Evolutionary conservation across 2,888 invertebrate species (phyloP), one percentile per base, ranked within the genome.

Genomic region (Drosophila maculinotata): DNA sequence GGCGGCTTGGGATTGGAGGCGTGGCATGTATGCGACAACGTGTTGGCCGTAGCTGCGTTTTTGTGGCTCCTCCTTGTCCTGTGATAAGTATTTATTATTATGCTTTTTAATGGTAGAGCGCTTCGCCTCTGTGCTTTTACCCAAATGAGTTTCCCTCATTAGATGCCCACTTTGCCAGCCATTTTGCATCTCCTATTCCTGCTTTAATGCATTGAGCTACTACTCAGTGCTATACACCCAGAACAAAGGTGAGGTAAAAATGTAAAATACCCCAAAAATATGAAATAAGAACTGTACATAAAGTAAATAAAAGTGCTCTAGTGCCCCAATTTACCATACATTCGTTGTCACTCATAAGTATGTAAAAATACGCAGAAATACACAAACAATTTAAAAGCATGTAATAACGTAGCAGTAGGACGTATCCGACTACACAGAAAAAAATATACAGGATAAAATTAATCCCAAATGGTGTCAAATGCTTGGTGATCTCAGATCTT

Each of bases 71-170:
- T 54, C 45, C 64, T 66, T 39, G 63, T 42, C 42, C 68, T 71
- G 84, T 67, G 77, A 86, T 81, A 81, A 86, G 87, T 83, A 81
- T 86, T 81, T 86, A 81, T 86, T 83, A 86, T 81, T 83, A 86
- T 86, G 84, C 87, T 83, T 81, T 81, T 84, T 84, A 81, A 84
- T 81, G 84, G 73, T 48, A 56, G 62, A 72, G 69, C 64, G 72
- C 76, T 63, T 70, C 48, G 64, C 64, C 62, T 69, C 74, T 68
- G 66, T 78, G 87, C 87, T 82, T 79, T 82, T 82, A 84, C 63
- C 76, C 82, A 82, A 87, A 87, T 82, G 82, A 82, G 87, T 84
- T 82, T 84, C 76, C 66, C 85, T 82, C 87, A 82, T 82, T 82
- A 82, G 68, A 73, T 76, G 39, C 69, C 65, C 65, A 66, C 75